Evolutionary conservation across 2,113 vertebrate species (phyloP).

Genomic region (Eudyptes chrysolophus): DNA sequence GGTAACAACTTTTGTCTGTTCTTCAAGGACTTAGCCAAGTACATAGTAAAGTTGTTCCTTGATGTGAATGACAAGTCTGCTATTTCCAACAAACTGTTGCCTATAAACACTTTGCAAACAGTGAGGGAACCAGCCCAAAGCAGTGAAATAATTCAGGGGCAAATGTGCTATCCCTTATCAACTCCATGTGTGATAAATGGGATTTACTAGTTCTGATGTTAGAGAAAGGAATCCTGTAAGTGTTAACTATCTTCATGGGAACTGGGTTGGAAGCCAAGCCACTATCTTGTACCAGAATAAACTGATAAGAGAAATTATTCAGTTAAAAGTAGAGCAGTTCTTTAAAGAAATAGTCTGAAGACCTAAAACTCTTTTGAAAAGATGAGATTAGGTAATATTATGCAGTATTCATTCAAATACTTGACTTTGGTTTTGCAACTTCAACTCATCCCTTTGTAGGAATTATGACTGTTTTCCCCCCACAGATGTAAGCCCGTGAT

Average conservation of each 20-base stretch:
- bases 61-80: neutral
- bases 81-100: neutral
- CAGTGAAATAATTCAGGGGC: neutral
- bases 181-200: neutral
- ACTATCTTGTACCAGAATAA: constrained; percentile 14
- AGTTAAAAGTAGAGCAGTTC: neutral
- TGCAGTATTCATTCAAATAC: neutral
- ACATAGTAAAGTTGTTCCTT: neutral
- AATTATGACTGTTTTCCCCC: neutral
- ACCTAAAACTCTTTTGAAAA: neutral
- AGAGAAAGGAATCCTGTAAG: neutral
- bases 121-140: neutral
- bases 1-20: neutral
- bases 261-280: constrained; percentile 9
- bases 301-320: neutral
- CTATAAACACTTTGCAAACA: neutral
- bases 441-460: neutral
- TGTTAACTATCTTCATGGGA: neutral
- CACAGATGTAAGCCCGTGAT: neutral
- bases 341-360: neutral
- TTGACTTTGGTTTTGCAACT: neutral
- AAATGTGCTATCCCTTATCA: neutral
- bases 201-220: neutral
- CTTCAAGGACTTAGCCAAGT: neutral
- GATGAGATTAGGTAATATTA: neutral